phyloP scores from a whole-genome alignment of 2,797 vertebrate genomes.

The Sebastes paucispinis region DNA sequence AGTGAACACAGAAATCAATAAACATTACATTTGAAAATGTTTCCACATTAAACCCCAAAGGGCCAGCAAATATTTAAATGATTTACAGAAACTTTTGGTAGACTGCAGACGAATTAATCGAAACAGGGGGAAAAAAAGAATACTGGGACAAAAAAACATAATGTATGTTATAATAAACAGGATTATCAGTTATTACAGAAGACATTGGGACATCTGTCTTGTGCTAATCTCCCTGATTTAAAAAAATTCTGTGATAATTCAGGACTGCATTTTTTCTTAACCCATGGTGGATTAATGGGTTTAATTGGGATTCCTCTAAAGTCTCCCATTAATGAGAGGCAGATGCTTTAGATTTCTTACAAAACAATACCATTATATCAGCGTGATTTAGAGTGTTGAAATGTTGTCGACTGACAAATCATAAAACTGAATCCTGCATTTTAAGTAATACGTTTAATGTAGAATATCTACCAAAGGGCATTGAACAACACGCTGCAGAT shows the following conservation, averaged over 20 bases:
- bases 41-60: conserved; percentile 3
- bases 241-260: not conserved
- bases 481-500: conserved; percentile 19
- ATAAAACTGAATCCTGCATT: not conserved
- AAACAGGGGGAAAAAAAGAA: not conserved
- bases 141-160: not conserved
- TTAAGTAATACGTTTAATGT: not conserved
- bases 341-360: not conserved
- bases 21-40: not conserved
- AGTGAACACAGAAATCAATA: not conserved
- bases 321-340: conserved; percentile 6
- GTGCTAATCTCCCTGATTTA: not conserved
- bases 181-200: not conserved
- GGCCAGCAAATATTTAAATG: not conserved
- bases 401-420: not conserved
- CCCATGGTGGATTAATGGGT: not conserved
- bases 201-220: not conserved
- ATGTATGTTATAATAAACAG: not conserved
- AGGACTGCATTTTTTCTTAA: not conserved
- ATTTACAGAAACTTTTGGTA: not conserved
- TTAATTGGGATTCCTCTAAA: not conserved
- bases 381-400: not conserved
- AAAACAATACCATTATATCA: not conserved
- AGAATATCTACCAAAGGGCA: conserved; percentile 2
- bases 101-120: not conserved